These are phyloP conservation scores for Scalopus aquaticus DNA, from an alignment of 2,113 vertebrate species.

Conservation along the genomic window DNA sequence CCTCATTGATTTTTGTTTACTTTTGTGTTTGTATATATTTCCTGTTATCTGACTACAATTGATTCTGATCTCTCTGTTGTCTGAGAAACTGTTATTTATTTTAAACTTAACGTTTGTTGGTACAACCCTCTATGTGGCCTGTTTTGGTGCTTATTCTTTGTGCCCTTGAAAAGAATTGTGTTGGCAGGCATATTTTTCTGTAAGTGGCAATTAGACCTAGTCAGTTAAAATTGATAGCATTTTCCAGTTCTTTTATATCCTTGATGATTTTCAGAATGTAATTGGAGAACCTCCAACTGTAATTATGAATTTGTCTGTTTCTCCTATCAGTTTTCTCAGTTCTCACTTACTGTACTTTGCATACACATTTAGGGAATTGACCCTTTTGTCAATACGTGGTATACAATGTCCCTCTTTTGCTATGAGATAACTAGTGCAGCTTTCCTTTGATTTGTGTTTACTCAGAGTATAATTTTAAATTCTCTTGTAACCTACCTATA, in stretches of 20 bases:
- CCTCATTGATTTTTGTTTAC: not conserved
- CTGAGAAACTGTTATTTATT: not conserved
- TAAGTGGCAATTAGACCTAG: not conserved
- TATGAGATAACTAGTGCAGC: not conserved
- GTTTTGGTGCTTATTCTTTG: not conserved
- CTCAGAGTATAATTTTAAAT: not conserved
- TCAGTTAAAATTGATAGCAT: not conserved
- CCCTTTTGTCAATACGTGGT: not conserved
- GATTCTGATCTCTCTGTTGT: not conserved
- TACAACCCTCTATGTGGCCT: not conserved
- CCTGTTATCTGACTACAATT: not conserved
- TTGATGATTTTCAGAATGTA: not conserved
- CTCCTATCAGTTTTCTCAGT: not conserved
- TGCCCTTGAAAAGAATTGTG: not conserved
- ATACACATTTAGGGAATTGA: not conserved
- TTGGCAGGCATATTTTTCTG: not conserved
- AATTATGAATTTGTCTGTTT: not conserved
- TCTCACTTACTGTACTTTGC: conserved; percentile 13
- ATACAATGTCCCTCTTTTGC: not conserved
- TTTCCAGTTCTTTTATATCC: not conserved
- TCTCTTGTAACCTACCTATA: not conserved
- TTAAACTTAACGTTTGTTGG: not conserved
- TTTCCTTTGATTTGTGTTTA: not conserved
- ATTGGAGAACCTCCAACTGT: not conserved
- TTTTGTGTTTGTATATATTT: not conserved